Base-by-base conservation (phyloP, 2,113 vertebrate species). In the Triplophysa dalaica region DNA sequence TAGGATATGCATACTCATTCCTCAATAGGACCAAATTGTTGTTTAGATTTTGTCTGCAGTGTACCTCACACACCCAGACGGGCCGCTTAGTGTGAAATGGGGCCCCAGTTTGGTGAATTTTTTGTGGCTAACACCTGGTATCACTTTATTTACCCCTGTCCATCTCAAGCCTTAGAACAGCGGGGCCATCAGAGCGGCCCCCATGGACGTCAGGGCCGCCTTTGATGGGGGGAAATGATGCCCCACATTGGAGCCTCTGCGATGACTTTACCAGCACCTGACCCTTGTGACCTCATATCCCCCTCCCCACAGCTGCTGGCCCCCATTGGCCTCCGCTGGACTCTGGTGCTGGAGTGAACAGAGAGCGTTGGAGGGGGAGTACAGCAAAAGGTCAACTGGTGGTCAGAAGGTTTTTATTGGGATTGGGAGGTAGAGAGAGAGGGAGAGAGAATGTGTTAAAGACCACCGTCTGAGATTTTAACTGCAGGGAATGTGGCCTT, bases 101-200 rank as follows among this genome's bases (percentile, higher is more conserved):
- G 87, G 87, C 90, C 68, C 82, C 73, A 50, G 76, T 87, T 82
- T 86, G 86, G 86, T 87, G 86, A 82, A 88, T 83, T 80, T 86
- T 90, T 87, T 89, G 64, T 87, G 86, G 87, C 80, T 86, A 87
- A 92, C 93, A 94, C 93, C 92, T 94, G 93, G 93, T 92, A 94
- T 92, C 91, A 94, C 92, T 94, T 94, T 93, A 93, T 93, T 91
- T 93, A 93, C 91, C 89, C 91, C 91, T 82, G 83, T 86, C 90
- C 88, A 81, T 87, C 87, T 86, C 91, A 89, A 92, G 91, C 92
- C 88, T 85, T 88, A 83, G 88, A 91, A 91, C 87, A 88, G 87
- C 80, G 82, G 88, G 89, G 89, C 89, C 90, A 89, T 79, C 84
- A 85, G 86, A 88, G 87, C 69, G 79, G 85, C 79, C 84, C 81